phyloP scores from a whole-genome alignment of 2,888 invertebrate genomes.

The Ormyrus thymus region DNA sequence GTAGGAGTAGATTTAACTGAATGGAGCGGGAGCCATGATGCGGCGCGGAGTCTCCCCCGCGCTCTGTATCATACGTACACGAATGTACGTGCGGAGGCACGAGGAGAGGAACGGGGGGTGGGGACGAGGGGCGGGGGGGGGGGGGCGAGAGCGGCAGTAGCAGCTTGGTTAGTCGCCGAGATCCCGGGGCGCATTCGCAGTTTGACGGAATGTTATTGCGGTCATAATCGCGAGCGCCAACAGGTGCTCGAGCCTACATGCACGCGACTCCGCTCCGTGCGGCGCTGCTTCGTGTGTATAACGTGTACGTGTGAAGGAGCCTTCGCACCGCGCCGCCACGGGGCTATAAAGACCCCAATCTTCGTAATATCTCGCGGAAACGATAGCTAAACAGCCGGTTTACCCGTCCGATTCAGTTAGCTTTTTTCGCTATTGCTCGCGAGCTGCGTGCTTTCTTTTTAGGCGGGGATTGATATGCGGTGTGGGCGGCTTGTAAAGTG shows the following conservation, averaged over 20 bases:
- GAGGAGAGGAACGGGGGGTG: constrained; percentile 32
- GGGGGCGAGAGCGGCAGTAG: background rate
- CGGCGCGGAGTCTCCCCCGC: constrained; percentile 25
- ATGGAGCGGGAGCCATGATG: constrained; percentile 48
- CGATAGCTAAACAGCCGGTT: constrained; percentile 60
- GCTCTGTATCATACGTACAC: background rate
- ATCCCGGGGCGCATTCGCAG: constrained; percentile 60
- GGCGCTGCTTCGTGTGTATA: background rate
- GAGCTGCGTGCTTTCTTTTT: no score
- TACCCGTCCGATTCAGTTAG: background rate
- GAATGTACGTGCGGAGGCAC: background rate
- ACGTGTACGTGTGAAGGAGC: background rate
- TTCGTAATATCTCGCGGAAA: constrained; percentile 69
- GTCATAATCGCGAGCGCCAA: constrained; percentile 74
- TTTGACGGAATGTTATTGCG: constrained; percentile 75
- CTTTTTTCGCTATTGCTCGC: background rate
- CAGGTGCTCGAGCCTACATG: constrained; percentile 70
- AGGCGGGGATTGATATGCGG: no score
- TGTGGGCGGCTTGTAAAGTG: no score
- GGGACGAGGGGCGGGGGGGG: constrained; percentile 40
- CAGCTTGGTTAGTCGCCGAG: constrained; percentile 58
- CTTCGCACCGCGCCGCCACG: constrained; percentile 59
- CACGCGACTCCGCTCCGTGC: background rate
- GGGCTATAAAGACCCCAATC: constrained; percentile 68
- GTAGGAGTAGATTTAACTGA: constrained; percentile 15